These are phyloP conservation scores for Ceratosolen solmsi DNA, from an alignment of 1,140 invertebrate genomes.

Conservation along the genomic window DNA sequence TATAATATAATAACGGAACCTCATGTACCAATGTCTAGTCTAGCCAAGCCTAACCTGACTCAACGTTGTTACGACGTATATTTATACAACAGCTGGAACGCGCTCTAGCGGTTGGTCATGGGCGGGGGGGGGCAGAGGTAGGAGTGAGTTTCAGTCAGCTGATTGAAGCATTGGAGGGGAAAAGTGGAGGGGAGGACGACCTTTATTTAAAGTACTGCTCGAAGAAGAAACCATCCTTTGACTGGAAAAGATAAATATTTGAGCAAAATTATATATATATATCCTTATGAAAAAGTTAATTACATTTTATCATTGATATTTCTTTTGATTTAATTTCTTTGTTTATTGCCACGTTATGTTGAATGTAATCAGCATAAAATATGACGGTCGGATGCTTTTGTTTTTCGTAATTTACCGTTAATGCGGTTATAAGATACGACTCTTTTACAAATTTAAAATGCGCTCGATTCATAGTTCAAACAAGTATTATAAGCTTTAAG, in stretches of 20 bases:
- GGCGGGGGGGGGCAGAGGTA: conserved; percentile 34
- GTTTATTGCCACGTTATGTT: not conserved
- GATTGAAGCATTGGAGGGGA: conserved; percentile 66
- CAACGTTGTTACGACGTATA: conserved; percentile 66
- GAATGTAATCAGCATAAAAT: no score
- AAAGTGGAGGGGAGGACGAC: conserved; percentile 64
- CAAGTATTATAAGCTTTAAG: not conserved
- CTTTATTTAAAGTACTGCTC: conserved; percentile 66
- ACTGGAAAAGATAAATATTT: conserved; percentile 60
- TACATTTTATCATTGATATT: not conserved
- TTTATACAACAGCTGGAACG: conserved; percentile 67
- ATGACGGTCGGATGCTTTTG: not conserved
- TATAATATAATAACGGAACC: conserved; percentile 53
- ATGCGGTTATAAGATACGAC: not conserved
- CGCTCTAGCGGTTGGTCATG: not conserved
- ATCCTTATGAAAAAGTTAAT: not conserved
- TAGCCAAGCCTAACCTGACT: conserved; percentile 65
- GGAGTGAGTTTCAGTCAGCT: conserved; percentile 65
- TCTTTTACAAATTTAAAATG: not conserved
- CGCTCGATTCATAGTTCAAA: not conserved
- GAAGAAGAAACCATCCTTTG: conserved; percentile 61
- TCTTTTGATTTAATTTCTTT: not conserved
- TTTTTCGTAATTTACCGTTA: not conserved
- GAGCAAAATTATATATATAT: conserved; percentile 43
- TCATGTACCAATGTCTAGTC: conserved; percentile 57